Evolutionary conservation across 2,113 vertebrate species (phyloP).

Genomic region (Suricata suricatta): DNA sequence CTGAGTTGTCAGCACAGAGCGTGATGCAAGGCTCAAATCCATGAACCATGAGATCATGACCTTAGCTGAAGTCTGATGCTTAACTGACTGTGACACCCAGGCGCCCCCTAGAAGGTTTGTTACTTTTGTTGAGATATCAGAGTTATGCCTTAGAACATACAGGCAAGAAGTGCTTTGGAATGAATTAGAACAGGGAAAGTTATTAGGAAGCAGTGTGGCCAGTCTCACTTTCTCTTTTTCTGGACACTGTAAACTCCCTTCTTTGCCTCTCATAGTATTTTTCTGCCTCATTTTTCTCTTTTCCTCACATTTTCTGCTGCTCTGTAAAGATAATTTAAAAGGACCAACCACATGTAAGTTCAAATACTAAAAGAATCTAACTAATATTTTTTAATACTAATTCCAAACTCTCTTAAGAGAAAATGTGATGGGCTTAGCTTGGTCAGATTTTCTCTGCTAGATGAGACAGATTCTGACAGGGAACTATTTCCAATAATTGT

Average conservation of each 20-base stretch:
- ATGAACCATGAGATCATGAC: too few relatives aligned
- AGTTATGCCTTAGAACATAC: not conserved
- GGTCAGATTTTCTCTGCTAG: not conserved
- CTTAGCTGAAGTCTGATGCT: too few relatives aligned
- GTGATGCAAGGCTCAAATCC: too few relatives aligned
- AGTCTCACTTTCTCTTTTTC: not conserved
- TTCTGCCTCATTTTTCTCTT: not conserved
- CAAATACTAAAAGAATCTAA: not conserved
- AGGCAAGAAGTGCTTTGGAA: not conserved
- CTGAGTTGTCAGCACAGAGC: too few relatives aligned
- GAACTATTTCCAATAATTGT: not conserved
- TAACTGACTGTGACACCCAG: too few relatives aligned
- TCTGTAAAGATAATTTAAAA: not conserved
- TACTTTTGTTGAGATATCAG: not conserved
- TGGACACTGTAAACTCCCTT: not conserved
- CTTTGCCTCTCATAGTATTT: not conserved
- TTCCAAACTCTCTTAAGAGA: not conserved
- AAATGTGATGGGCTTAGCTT: not conserved
- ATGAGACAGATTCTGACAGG: not conserved
- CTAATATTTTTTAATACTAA: not conserved
- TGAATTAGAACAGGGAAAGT: not conserved
- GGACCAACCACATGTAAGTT: not conserved
- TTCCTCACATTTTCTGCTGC: not conserved
- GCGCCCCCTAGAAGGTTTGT: not conserved
- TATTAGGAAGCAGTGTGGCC: not conserved